A percentile compares a stretch with the other conserved stretches of the same genome.
Evolutionary conservation across 2,797 vertebrate genomes (phyloP).

Genomic region (Gallinago stenura): DNA sequence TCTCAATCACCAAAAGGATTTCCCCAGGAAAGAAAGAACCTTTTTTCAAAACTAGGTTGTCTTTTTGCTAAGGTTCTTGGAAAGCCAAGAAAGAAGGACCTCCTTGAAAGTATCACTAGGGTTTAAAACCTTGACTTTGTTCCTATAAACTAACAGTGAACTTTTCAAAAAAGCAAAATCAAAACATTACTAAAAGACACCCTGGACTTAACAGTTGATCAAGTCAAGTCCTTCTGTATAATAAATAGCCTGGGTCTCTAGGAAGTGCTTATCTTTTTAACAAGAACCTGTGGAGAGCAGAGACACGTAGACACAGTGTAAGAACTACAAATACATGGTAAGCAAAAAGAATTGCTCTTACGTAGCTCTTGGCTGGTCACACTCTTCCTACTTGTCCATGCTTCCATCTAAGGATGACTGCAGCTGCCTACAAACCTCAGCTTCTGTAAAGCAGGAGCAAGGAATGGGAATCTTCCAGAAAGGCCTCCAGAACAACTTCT

Average conservation of each 20-base stretch:
- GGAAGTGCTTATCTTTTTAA: neutral
- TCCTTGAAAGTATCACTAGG: neutral
- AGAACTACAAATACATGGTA: neutral
- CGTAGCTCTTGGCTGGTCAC: neutral
- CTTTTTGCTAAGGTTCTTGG: neutral
- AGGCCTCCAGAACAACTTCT: neutral
- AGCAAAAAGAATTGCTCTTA: neutral
- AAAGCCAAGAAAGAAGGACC: neutral
- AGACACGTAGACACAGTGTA: neutral
- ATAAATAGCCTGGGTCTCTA: neutral
- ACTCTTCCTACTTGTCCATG: neutral
- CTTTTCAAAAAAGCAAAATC: neutral
- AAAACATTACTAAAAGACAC: neutral
- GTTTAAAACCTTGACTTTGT: neutral
- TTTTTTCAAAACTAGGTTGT: neutral
- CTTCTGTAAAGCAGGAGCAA: neutral
- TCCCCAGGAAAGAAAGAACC: neutral
- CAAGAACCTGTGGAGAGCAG: neutral
- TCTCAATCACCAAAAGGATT: neutral
- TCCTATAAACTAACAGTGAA: neutral
- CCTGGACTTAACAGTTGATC: neutral
- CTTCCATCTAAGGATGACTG: neutral
- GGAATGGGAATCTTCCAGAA: neutral
- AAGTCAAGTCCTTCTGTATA: neutral
- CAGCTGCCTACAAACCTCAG: neutral